Base-by-base conservation (phyloP, 2,113 vertebrate genomes). In the Pyxicephalus adspersus region DNA sequence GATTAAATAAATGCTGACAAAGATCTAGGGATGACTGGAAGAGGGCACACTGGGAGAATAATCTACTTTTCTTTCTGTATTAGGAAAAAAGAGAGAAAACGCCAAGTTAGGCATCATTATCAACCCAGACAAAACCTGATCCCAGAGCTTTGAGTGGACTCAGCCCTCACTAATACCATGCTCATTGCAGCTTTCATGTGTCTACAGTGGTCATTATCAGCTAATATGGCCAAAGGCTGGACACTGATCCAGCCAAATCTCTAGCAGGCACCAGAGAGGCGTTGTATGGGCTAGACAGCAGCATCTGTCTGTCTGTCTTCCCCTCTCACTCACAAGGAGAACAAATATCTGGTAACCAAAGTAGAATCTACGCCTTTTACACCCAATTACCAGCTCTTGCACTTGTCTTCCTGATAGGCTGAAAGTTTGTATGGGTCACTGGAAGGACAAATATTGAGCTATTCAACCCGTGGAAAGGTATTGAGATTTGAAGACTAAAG, bases 151-250 rank as follows among this genome's bases (percentile, higher is more conserved):
- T 85, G 81, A 73, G 77, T 84, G 80, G 84, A 83, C 86, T 89
- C 84, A 88, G 85, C 55, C 84, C 73, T 85, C 11, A 55, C 80
- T 91, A 88, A 89, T 87, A 88, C 87, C 88, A 83, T 87, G 89
- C 88, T 85, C 85, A 87, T 84, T 72, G 83, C 58, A 81, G 87
- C 87, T 90, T 89, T 90, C 89, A 88, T 87, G 61, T 66, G 91
- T 91, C 93, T 94, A 92, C 90, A 88, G 90, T 89, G 90, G 89
- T 92, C 91, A 93, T 94, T 93, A 94, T 85, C 81, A 23, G 82
- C 68, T 81, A 81, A 81, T 82, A 75, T 82, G 86, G 84, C 84
- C 87, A 87, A 90, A 87, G 82, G 85, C 82, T 4, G 85, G 85
- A 77, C 84, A 25, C 84, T 85, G 85, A 88, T 86, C 89, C 64